Percentiles rank a stretch among this genome's conserved stretches.
These are phyloP conservation scores for Ophioderma brevispina DNA, from an alignment of 35 echinoderm and acorn worm species.

Conservation along the genomic window DNA sequence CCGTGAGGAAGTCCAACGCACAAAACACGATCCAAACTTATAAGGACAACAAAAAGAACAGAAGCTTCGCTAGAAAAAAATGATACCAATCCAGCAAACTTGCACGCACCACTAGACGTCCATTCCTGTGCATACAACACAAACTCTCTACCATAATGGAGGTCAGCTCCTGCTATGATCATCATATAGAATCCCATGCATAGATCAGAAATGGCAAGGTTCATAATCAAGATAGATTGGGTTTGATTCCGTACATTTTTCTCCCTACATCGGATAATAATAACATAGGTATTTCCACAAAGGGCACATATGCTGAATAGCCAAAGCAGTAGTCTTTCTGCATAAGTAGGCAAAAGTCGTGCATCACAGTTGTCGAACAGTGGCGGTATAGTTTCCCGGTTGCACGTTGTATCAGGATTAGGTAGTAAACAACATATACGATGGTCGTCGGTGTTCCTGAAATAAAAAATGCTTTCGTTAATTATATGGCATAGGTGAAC, in stretches of 20 bases:
- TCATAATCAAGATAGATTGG: not conserved
- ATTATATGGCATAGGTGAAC: no score
- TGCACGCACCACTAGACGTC: constrained; percentile 11
- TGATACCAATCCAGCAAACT: constrained; percentile 18
- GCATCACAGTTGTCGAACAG: not conserved
- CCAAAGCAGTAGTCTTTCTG: constrained; percentile 15
- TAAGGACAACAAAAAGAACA: constrained; percentile 38
- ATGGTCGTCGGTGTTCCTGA: not conserved
- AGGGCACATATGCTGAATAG: constrained; percentile 36
- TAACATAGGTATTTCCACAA: constrained; percentile 39
- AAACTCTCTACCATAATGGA: constrained; percentile 16
- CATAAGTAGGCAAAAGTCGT: not conserved
- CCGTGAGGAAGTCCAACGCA: constrained; percentile 27
- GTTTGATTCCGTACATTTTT: not conserved
- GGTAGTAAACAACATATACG: not conserved
- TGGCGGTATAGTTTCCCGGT: not conserved
- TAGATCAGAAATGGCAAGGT: not conserved
- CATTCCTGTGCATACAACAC: constrained; percentile 16
- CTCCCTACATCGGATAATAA: not conserved
- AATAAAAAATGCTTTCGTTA: no score
- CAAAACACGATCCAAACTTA: constrained; percentile 40
- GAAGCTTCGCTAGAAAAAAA: constrained; percentile 51
- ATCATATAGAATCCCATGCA: constrained; percentile 56
- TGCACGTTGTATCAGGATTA: not conserved
- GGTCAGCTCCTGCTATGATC: constrained; percentile 35